phyloP scores from a whole-genome alignment of 1,140 invertebrate species.

The Glossosoma conforme region DNA sequence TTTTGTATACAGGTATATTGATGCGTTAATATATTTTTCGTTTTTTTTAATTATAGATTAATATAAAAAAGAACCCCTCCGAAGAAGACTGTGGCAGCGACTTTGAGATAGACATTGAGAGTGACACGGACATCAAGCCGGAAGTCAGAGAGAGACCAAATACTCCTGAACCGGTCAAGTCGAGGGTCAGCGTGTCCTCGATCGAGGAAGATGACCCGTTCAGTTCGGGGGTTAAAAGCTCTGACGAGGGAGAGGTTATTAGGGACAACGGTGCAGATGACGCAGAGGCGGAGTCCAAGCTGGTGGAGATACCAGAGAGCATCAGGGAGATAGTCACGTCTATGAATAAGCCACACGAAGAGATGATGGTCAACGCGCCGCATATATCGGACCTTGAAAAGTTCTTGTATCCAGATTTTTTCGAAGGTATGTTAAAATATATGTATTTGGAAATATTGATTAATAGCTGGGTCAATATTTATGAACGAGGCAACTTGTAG shows the following conservation, averaged over 20 bases:
- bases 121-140: conserved; percentile 47
- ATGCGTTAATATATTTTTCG: neutral
- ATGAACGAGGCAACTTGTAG: too few species aligned
- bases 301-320: conserved; percentile 17
- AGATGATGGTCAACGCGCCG: conserved; percentile 40
- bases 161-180: neutral
- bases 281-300: neutral
- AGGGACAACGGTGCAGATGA: neutral
- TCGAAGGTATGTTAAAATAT: conserved; percentile 50
- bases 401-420: conserved; percentile 55
- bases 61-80: conserved; percentile 43
- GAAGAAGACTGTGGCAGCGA: conserved; percentile 54
- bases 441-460: too few species aligned
- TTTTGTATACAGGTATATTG: neutral
- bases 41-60: conserved; percentile 30
- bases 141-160: too few species aligned
- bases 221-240: neutral
- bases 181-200: neutral
- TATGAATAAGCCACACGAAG: conserved; percentile 41
- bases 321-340: conserved; percentile 17
- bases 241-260: neutral
- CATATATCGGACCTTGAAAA: conserved; percentile 53
- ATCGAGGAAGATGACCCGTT: neutral
- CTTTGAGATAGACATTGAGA: conserved; percentile 54
- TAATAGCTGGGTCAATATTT: too few species aligned